Evolutionary conservation across 30 jellyfish, hydroid and myxozoan genomes (phyloP), one percentile per base, ranked within the genome.

Genomic region (Phacellophora camtschatica): DNA sequence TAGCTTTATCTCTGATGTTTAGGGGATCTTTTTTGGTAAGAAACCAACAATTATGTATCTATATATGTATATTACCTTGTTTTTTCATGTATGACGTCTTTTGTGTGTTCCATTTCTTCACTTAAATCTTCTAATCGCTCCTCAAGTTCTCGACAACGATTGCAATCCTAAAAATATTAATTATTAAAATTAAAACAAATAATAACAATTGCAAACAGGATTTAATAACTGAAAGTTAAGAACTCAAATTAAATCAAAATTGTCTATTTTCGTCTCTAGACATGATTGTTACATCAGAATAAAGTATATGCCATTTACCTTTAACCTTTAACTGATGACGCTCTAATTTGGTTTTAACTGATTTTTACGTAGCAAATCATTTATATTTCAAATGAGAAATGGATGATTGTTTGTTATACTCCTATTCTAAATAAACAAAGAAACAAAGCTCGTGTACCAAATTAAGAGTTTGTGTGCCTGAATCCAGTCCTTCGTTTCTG

Each of bases 401-500:
- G 24, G 28, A 18, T 29, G 6, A 58, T 6, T 20, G 15, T 20
- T 6, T 42, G 24, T 24, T 13, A 20, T 13, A 58, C 15, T 13
- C 18, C 18, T 5, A 16, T 13, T 49, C 23, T 16, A 5, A 49
- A 5, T 0, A 49, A 30, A 13, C 18, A 5, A 12, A 5, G 8
- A 7, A 7, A 5, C 30, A 16, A 28, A 24, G 10, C 29, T 2
- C 4, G 55, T 74, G 30, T 65, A 80, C 91, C 76, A 62, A 58
- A 34, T 80, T 79, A 28, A 63, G 27, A 0, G 91, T 80, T 53
- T 80, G 91, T 0, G 91, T 80, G 50, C 66, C 91, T 37, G 91
- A 80, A 37, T 80, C 91, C 28, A 31, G 53, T 6, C 91, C 91
- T 8, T 46, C 77, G 24, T 37, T 48, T 25, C 68, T 71, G 27